These are phyloP conservation scores for Acinonyx jubatus DNA, from an alignment of 2,113 vertebrate genomes.

Conservation along the genomic window DNA sequence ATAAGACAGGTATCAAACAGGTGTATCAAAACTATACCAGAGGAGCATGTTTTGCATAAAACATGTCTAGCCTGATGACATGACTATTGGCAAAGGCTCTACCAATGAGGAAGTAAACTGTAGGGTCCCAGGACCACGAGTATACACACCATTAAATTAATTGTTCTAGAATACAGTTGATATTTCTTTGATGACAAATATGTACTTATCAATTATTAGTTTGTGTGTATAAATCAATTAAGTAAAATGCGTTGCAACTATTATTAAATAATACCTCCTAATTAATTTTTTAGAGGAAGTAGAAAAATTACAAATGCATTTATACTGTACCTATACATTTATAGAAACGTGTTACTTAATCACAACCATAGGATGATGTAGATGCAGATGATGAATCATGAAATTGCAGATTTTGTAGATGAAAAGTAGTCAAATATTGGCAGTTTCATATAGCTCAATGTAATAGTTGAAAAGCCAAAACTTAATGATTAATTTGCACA, in stretches of 20 bases:
- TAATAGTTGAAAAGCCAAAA: background rate
- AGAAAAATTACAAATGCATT: background rate
- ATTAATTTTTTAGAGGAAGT: background rate
- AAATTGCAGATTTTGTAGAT: background rate
- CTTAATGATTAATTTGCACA: background rate
- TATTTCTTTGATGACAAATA: slow-evolving; percentile 15
- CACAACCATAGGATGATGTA: background rate
- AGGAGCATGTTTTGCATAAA: background rate
- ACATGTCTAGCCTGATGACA: background rate
- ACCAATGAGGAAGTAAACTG: background rate
- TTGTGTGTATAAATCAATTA: background rate
- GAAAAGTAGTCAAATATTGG: background rate
- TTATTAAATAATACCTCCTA: background rate
- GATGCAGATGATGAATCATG: background rate
- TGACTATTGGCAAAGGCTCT: background rate
- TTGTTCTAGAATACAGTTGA: background rate
- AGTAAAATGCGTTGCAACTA: background rate
- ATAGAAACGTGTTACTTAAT: background rate
- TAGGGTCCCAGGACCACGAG: background rate
- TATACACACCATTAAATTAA: background rate
- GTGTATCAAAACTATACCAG: background rate
- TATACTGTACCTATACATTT: background rate
- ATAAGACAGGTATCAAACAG: background rate
- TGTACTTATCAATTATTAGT: background rate
- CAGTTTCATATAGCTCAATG: background rate